Evolutionary conservation across 2,888 invertebrate genomes (phyloP).

Genomic region (Thalpophila matura): DNA sequence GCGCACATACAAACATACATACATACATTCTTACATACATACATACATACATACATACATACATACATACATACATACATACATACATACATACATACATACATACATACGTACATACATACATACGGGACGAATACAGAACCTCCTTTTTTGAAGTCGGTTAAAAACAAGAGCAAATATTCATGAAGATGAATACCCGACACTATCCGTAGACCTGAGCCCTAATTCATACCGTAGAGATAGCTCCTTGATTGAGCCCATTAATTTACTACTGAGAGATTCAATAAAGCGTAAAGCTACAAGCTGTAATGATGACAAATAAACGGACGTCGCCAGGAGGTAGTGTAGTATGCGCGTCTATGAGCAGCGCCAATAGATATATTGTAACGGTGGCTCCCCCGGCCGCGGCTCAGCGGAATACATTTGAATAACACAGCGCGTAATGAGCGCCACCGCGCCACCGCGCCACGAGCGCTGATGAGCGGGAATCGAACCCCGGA

Average conservation of each 20-base stretch:
- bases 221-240: conserved; percentile 36
- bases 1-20: too few relatives aligned
- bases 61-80: too few relatives aligned
- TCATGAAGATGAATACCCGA: conserved; percentile 32
- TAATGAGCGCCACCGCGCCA: conserved; percentile 78
- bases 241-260: conserved; percentile 42
- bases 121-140: too few relatives aligned
- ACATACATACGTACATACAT: too few relatives aligned
- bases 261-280: conserved; percentile 36
- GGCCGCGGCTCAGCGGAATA: conserved; percentile 73
- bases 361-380: conserved; percentile 54
- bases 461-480: conserved; percentile 71
- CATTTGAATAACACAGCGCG: conserved; percentile 79
- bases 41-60: too few relatives aligned
- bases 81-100: too few relatives aligned
- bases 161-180: conserved; percentile 12
- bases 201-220: conserved; percentile 7
- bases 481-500: conserved; percentile 74
- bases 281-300: conserved; percentile 48
- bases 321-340: conserved; percentile 49
- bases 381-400: conserved; percentile 50
- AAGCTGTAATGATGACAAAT: conserved; percentile 57
- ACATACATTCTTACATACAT: too few relatives aligned
- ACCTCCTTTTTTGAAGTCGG: too few relatives aligned
- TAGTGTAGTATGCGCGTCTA: conserved; percentile 28